Evolutionary conservation across 2,113 vertebrate genomes (phyloP).

Genomic region (Miniopterus natalensis): DNA sequence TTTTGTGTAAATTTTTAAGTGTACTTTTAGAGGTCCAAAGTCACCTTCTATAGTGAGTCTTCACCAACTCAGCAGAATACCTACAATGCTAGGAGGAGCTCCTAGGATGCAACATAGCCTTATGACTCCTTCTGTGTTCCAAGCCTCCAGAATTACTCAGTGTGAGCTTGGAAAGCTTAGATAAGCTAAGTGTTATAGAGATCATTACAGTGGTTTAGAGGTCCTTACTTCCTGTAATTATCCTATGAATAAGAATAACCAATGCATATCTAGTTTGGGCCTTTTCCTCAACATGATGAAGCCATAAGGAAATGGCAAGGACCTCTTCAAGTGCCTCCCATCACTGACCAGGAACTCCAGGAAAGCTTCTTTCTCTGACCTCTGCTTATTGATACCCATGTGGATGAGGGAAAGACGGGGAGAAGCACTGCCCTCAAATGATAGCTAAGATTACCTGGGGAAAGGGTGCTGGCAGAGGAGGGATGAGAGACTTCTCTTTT

Average conservation of each 20-base stretch:
- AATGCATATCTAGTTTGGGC: background rate
- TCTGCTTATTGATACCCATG: background rate
- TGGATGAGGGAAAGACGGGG: background rate
- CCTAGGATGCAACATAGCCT: background rate
- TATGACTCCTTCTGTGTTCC: background rate
- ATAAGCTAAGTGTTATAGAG: background rate
- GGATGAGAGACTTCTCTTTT: background rate
- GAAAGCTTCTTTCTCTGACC: background rate
- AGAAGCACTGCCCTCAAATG: background rate
- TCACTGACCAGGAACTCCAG: background rate
- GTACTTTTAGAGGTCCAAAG: background rate
- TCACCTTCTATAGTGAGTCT: background rate
- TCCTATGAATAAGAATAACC: background rate
- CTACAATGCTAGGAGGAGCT: background rate
- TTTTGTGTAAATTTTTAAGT: background rate
- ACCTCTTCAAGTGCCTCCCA: background rate
- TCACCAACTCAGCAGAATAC: background rate
- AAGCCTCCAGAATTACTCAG: background rate
- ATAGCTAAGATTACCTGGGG: background rate
- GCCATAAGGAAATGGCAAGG: background rate
- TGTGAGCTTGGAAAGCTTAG: background rate
- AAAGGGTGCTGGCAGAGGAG: background rate
- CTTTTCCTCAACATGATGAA: background rate
- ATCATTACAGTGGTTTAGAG: background rate
- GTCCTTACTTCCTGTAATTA: background rate